phyloP scores from a whole-genome alignment of 2,888 invertebrate genomes.

The Brachypalpus laphriformis region DNA sequence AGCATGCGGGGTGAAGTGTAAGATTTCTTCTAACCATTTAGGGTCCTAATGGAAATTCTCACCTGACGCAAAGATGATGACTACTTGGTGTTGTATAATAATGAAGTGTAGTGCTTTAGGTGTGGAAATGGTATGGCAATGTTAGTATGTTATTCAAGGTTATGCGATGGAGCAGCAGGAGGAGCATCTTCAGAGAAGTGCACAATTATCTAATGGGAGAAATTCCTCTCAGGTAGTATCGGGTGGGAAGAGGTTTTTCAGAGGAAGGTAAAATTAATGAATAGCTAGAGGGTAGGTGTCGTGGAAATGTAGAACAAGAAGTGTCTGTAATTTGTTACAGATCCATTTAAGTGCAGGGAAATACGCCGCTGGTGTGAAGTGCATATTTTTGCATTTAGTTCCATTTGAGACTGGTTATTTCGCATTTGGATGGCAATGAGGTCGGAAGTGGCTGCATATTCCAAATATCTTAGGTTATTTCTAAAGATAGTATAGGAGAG shows the following conservation, averaged over 20 bases:
- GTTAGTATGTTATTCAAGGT: constrained; percentile 43
- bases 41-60: constrained; percentile 59
- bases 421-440: neutral
- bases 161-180: neutral
- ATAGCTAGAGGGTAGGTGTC: neutral
- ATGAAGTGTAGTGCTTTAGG: constrained; percentile 34
- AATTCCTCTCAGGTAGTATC: neutral
- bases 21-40: constrained; percentile 31
- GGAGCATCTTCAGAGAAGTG: constrained; percentile 15
- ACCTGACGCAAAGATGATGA: constrained; percentile 48
- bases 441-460: too few relatives aligned
- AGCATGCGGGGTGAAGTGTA: neutral
- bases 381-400: neutral
- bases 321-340: neutral
- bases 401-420: neutral
- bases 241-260: neutral
- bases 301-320: neutral
- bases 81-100: constrained; percentile 48
- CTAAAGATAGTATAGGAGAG: too few relatives aligned
- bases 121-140: neutral
- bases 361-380: neutral
- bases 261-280: neutral
- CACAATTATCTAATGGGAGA: constrained; percentile 20
- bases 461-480: too few relatives aligned
- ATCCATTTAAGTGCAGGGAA: neutral